phyloP scores from a whole-genome alignment of 2,113 vertebrate species.

The Acrocephalus arundinaceus region DNA sequence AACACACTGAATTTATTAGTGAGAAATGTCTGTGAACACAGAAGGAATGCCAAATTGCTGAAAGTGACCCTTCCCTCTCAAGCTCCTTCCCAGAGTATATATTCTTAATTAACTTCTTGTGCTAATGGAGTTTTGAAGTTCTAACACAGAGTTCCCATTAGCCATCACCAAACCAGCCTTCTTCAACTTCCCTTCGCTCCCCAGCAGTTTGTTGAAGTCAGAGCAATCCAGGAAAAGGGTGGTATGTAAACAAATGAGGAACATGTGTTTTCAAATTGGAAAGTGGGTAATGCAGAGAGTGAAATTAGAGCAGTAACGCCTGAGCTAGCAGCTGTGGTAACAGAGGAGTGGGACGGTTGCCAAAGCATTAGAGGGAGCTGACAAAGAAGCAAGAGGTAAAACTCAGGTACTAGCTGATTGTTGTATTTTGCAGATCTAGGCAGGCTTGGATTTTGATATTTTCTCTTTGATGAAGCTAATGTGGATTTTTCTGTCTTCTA shows the following conservation, averaged over 20 bases:
- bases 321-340: neutral
- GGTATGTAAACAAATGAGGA: neutral
- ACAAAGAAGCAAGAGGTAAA: neutral
- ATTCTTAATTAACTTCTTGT: neutral
- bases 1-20: neutral
- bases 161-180: neutral
- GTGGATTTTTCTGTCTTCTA: neutral
- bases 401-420: neutral
- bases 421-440: neutral
- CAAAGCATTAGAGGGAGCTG: neutral
- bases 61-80: neutral
- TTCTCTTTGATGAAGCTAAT: neutral
- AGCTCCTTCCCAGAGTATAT: neutral
- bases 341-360: neutral
- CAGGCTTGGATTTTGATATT: neutral
- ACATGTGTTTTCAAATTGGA: neutral
- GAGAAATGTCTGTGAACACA: neutral
- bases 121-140: neutral
- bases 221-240: neutral
- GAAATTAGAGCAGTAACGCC: neutral
- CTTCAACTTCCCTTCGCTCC: neutral
- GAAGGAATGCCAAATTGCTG: neutral
- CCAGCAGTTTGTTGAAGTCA: neutral
- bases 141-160: neutral
- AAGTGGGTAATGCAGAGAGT: neutral